phyloP scores from a whole-genome alignment of 2,888 invertebrate species.

The Galeopsomyia nigrocyanea region DNA sequence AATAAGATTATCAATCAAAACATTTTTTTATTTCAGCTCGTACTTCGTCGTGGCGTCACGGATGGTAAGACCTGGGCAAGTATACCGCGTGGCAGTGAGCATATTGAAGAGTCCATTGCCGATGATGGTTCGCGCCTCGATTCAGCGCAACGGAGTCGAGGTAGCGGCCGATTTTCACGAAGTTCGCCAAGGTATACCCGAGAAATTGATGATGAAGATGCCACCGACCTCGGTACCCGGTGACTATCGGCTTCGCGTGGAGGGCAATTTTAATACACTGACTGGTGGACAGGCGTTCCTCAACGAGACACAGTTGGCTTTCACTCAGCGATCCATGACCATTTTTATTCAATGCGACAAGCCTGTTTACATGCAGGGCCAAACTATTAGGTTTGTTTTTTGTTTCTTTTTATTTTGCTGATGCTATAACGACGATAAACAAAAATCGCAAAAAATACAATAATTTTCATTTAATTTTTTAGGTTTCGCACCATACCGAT shows the following conservation, averaged over 20 bases:
- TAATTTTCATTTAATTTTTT: constrained; percentile 70
- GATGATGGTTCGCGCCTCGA: constrained; percentile 88
- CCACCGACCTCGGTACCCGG: constrained; percentile 88
- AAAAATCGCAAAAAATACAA: no score
- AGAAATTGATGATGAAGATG: constrained; percentile 91
- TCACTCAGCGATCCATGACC: constrained; percentile 93
- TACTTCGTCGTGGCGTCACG: constrained; percentile 94
- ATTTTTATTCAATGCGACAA: constrained; percentile 96
- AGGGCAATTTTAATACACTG: constrained; percentile 83
- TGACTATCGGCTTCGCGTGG: constrained; percentile 86
- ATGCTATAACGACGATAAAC: no score
- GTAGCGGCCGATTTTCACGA: constrained; percentile 85
- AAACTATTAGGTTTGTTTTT: constrained; percentile 72
- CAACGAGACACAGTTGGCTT: constrained; percentile 88
- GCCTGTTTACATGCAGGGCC: constrained; percentile 94
- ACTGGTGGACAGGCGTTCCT: constrained; percentile 90
- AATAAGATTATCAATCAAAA: no score
- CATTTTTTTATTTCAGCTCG: constrained; percentile 74
- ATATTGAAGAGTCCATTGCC: constrained; percentile 84
- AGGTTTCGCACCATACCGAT: constrained; percentile 92
- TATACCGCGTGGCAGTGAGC: constrained; percentile 89
- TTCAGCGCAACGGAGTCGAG: constrained; percentile 91
- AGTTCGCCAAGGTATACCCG: constrained; percentile 88
- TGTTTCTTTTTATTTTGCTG: constrained; percentile 53
- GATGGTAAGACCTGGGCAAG: constrained; percentile 91